Base-by-base conservation (phyloP, 2,113 vertebrate species). In the Athene cunicularia region DNA sequence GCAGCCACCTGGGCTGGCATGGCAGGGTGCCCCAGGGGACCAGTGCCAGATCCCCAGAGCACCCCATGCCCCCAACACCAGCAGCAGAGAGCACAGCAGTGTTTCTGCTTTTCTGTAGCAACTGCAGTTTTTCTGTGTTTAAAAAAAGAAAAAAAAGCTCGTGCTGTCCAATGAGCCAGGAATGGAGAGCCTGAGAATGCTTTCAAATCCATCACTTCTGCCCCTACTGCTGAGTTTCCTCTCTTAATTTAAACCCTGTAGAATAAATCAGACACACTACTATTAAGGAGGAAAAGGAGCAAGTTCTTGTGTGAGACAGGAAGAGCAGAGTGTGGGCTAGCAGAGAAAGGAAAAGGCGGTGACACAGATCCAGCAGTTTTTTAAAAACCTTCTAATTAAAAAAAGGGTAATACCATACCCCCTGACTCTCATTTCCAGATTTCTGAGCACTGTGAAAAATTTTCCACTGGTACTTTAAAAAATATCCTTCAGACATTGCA, bases 11-110 rank as follows among this genome's bases (percentile, higher is more conserved):
- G 14, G 41, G 58, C 66, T 62, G 32, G 52, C 49, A 41, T 14
- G 20, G 64, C 12, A 5, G n/a, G 56, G 45, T 35, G 28, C 6
- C 53, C 10, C 0, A 1, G 4, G 4, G 18, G 32, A 33, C 7
- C 2, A 0, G 26, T 14, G 12, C 7, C 2, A 6, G 30, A 26
- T 64, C 14, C 32, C n/a, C 14, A 8, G 27, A 81, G 64, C 39
- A 37, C 32, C 39, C 45, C 1, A 0, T 0, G 11, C 20, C 24
- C 10, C 1, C 6, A 49, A n/a, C 0, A 0, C 45, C 60, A 37
- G 5, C 35, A 33, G 41, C 56, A 0, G 0, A 21, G 41, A 82
- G 85, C 67, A 20, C 55, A 50, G n/a, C 32, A 10, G 39, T 6
- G 5, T 14, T 73, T 5, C 71, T 27, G 72, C 58, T 86, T 71